Evolutionary conservation across 2,113 vertebrate genomes (phyloP), one percentile per base, ranked within the genome.

Genomic region (Turdus rufiventris): DNA sequence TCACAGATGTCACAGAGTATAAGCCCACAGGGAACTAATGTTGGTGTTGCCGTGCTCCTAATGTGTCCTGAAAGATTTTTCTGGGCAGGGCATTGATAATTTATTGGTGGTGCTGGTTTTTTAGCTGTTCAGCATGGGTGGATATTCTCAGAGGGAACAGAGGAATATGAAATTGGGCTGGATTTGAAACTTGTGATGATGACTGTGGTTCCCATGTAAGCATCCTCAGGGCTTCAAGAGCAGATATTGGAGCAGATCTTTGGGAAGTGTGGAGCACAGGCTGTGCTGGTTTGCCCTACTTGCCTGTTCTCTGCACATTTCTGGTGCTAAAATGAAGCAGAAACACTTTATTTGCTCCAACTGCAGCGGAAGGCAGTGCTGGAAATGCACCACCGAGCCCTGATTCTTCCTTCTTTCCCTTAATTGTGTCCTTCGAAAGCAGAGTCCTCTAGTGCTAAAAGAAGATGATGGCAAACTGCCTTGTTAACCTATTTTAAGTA

Each of bases 401-500:
- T 9, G 48, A 60, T 91, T 77, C 82, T 76, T 86, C 83, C 72
- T 71, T 12, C 88, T 77, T 53, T 23, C 72, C 91, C 88, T 80
- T 97, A 96, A 96, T 95, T 83, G 88, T 71, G 83, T 93, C 95
- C 94, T 91, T 96, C 90, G 90, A 96, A 96, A 93, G 95, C 91
- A 72, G 85, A 95, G 90, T 93, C 90, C 76, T 96, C 90, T 84
- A 78, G 95, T 3, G 61, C 94, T 97, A 77, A 94, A 91, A 84
- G 91, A 73, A 71, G 96, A 95, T 88, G 95, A 94, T 96, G 89
- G 93, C 90, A 95, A 96, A 93, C 92, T 93, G 96, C 95, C 94
- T 96, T 96, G 92, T 96, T 97, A 97, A 96, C 95, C 93, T 96
- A 93, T 95, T 96, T 97, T 94, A 96, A 97, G 94, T 94, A 96